A percentile compares a stretch with the other conserved stretches of the same genome.
These are phyloP conservation scores for Spea hammondii DNA, from an alignment of 2,797 vertebrate genomes.

Conservation along the genomic window DNA sequence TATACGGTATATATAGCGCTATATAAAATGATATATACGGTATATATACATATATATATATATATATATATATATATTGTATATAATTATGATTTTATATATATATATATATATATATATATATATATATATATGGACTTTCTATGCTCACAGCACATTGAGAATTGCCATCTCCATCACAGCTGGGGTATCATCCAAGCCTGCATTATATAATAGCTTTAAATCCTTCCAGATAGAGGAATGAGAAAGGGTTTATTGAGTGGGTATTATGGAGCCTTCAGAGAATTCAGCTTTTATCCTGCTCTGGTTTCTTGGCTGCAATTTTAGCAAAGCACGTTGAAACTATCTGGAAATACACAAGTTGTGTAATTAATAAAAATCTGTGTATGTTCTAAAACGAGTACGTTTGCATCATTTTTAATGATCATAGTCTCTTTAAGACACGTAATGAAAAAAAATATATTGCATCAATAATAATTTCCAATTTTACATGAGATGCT, in stretches of 20 bases:
- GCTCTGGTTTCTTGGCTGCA: conserved; percentile 11
- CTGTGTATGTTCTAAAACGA: too few relatives aligned
- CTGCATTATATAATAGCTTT: not conserved
- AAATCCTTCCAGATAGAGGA: conserved; percentile 3
- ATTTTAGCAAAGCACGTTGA: not conserved
- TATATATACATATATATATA: not conserved
- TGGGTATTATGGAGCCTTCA: conserved; percentile 19
- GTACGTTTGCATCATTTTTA: too few relatives aligned
- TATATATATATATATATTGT: not conserved
- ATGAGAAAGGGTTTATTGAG: conserved; percentile 4
- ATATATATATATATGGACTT: not conserved
- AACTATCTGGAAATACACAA: not conserved
- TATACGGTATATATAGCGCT: not conserved
- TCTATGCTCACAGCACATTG: conserved; percentile 13
- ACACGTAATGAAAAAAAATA: too few relatives aligned
- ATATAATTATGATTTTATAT: too few relatives aligned
- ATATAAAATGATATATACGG: too few relatives aligned
- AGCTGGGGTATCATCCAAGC: conserved; percentile 1
- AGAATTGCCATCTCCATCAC: conserved; percentile 20
- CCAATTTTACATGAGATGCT: too few relatives aligned
- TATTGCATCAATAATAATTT: too few relatives aligned
- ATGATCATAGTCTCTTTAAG: too few relatives aligned
- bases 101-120: not conserved
- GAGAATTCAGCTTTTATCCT: conserved; percentile 1
- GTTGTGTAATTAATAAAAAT: not conserved